phyloP scores from a whole-genome alignment of 2,888 invertebrate genomes.

The Caenorhabditis afra region DNA sequence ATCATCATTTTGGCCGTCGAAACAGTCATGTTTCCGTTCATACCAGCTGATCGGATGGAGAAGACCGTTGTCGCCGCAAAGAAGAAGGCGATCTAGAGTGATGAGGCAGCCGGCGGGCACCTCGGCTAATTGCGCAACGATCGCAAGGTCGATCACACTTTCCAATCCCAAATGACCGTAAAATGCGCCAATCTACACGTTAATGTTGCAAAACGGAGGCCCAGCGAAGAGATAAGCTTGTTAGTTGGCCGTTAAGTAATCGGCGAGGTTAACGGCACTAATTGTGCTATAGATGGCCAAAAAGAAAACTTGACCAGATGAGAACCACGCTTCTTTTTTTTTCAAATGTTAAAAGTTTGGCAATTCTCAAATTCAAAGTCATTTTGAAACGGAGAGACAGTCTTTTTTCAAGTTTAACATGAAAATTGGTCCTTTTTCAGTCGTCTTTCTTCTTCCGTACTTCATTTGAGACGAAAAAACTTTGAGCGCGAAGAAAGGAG shows the following conservation, averaged over 20 bases:
- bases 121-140: constrained; percentile 62
- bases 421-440: constrained; percentile 20
- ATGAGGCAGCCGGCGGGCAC: constrained; percentile 59
- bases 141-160: constrained; percentile 62
- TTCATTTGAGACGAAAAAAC: constrained; percentile 22
- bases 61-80: constrained; percentile 26
- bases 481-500: constrained; percentile 8
- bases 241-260: neutral
- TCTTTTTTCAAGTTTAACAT: neutral
- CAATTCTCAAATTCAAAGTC: too few relatives aligned
- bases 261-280: neutral
- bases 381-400: too few relatives aligned
- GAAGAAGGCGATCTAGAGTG: constrained; percentile 18
- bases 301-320: too few relatives aligned
- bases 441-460: constrained; percentile 13
- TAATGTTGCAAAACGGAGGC: constrained; percentile 36
- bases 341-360: too few relatives aligned
- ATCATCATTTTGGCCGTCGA: constrained; percentile 15
- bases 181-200: constrained; percentile 49
- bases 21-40: constrained; percentile 34
- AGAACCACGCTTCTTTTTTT: too few relatives aligned
- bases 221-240: constrained; percentile 34
- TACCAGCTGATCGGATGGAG: constrained; percentile 51
- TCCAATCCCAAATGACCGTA: constrained; percentile 56
- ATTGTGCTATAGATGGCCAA: neutral